A percentile compares a stretch with the other conserved stretches of the same genome.
phyloP scores from a whole-genome alignment of 1,140 invertebrate species.

The Watersipora subatra region DNA sequence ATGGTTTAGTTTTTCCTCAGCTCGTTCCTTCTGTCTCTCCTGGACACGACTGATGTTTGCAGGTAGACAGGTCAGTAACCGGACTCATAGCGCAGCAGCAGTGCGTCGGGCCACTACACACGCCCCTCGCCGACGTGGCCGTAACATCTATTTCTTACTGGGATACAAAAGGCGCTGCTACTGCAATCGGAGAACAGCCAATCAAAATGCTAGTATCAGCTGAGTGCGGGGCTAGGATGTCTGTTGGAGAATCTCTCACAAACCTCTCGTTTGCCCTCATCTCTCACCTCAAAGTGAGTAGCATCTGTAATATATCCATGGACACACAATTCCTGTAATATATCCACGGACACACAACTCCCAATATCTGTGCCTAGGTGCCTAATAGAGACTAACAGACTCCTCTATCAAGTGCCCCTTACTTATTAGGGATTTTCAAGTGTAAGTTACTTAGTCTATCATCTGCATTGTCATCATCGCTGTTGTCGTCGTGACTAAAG shows the following conservation, averaged over 20 bases:
- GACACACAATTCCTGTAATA: no score
- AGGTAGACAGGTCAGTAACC: slow-evolving; percentile 85
- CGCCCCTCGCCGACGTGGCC: slow-evolving; percentile 83
- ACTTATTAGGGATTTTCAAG: no score
- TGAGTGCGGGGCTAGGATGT: slow-evolving; percentile 72
- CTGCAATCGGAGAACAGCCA: slow-evolving; percentile 89
- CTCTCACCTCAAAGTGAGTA: slow-evolving; percentile 52
- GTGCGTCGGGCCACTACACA: slow-evolving; percentile 88
- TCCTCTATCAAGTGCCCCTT: no score
- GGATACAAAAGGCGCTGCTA: slow-evolving; percentile 65
- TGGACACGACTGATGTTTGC: background rate
- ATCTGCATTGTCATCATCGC: no score
- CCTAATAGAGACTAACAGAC: no score
- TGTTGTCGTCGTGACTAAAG: no score
- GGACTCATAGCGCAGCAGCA: slow-evolving; percentile 91
- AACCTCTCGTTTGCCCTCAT: slow-evolving; percentile 90
- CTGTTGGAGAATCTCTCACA: slow-evolving; percentile 82
- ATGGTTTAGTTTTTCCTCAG: background rate
- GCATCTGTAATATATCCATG: no score
- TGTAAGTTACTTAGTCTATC: no score
- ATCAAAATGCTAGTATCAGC: slow-evolving; percentile 75
- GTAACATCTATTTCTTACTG: slow-evolving; percentile 68
- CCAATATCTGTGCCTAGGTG: no score
- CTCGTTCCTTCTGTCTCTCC: background rate
- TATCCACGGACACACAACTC: no score